phyloP scores from a whole-genome alignment of 2,113 vertebrate species.

The Fregetta grallaria region DNA sequence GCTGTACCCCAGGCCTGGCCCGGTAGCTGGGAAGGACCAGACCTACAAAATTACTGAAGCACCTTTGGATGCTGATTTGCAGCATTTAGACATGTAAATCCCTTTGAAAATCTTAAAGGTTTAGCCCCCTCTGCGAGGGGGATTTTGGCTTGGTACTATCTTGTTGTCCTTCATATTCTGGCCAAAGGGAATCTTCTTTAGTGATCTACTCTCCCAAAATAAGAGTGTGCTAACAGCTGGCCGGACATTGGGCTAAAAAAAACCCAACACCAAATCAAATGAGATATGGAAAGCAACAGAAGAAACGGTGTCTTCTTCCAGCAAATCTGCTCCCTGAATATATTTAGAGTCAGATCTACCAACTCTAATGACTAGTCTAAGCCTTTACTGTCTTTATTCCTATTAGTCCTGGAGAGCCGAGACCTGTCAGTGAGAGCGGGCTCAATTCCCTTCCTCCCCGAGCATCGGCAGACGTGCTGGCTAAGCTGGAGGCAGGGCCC shows the following conservation, averaged over 20 bases:
- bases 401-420: not conserved
- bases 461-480: not conserved
- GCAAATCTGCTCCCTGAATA: not conserved
- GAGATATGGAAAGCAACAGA: not conserved
- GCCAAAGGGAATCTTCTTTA: not conserved
- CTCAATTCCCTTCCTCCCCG: not conserved
- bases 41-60: not conserved
- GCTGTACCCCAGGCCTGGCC: not conserved
- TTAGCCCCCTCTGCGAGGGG: not conserved
- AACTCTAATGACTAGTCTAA: not conserved
- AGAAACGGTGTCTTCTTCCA: not conserved
- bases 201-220: not conserved
- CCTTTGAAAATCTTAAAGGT: not conserved
- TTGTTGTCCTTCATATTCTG: not conserved
- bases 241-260: not conserved
- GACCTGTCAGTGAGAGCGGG: not conserved
- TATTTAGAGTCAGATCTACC: constrained; percentile 9
- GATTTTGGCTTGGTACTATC: not conserved
- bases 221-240: not conserved
- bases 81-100: not conserved
- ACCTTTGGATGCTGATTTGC: not conserved
- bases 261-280: not conserved
- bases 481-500: not conserved
- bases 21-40: not conserved
- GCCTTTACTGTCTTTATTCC: constrained; percentile 19